Base-by-base conservation (phyloP, 2,888 invertebrate species). In the Leptopilina drosophilae region DNA sequence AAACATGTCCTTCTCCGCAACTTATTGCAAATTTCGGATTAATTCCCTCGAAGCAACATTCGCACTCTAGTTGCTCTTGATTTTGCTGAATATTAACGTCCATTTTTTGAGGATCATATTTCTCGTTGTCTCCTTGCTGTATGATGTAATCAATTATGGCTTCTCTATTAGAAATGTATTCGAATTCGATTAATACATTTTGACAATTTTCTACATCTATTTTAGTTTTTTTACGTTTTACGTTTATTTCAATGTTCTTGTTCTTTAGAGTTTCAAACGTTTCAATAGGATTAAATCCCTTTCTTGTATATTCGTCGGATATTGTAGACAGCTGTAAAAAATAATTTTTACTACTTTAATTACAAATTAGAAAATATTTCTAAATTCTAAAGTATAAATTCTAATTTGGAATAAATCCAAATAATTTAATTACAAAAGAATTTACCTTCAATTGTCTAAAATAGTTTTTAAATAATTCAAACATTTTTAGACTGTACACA, bases 31-130 rank as follows among this genome's bases (percentile, higher is more conserved):
- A 89, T 0, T 87, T 90, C 56, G 87, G 88, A 8, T 89, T 89
- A 78, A 90, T 77, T 64, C 88, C 89, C 56, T 94, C 94, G 81
- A 83, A 94, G 83, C 95, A 95, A 85, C 94, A 93, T 42, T 89
- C 89, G 87, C 95, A 95, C 79, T 92, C 92, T 14, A 91, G 77
- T 42, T 93, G 87, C 65, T 89, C 87, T 33, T 90, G 90, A 8
- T 82, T 87, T 42, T 78, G 81, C 87, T 90, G 84, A 8, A 85
- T 80, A 15, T 3, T 69, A 88, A 79, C 92, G 90, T 86, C 92
- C 83, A 87, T 88, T 83, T 83, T 87, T 84, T 79, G 85, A 20
- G 88, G 85, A 89, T 42, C 81, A 46, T 11, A 85, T 82, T 81
- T 92, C 92, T n/a, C 84, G 81, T 14, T 33, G 3, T 85, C 82